These are phyloP conservation scores for Mirza zaza DNA, from an alignment of 2,113 vertebrate species.

Conservation along the genomic window DNA sequence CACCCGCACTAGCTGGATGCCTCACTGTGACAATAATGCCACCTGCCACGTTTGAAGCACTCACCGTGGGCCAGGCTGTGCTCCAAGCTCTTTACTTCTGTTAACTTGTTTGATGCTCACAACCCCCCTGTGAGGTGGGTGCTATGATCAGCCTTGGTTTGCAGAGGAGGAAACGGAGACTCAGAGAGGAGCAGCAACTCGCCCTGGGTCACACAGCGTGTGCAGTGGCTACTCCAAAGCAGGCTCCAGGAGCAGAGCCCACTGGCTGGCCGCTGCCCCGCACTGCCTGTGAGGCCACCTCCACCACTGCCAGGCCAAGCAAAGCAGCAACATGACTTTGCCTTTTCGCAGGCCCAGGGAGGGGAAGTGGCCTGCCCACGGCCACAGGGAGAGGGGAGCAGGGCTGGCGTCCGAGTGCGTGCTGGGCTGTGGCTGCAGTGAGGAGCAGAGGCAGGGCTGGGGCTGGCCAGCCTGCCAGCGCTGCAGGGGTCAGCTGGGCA, in stretches of 20 bases:
- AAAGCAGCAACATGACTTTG: not conserved
- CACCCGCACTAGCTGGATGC: not conserved
- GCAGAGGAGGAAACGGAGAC: not conserved
- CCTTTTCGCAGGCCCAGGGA: not conserved
- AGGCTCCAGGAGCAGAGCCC: not conserved
- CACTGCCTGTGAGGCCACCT: not conserved
- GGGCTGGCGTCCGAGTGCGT: not conserved
- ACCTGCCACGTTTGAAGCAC: not conserved
- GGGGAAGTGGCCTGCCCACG: fast-evolving
- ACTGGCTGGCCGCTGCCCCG: fast-evolving
- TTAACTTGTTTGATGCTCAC: not conserved
- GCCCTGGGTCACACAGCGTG: not conserved
- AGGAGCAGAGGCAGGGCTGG: fast-evolving
- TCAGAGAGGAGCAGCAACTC: not conserved
- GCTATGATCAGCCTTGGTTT: not conserved
- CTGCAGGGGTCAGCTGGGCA: not conserved
- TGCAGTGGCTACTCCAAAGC: not conserved
- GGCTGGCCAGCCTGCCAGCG: fast-evolving
- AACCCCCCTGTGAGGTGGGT: not conserved
- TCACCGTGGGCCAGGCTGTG: not conserved
- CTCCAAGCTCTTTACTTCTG: not conserved
- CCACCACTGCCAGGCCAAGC: fast-evolving
- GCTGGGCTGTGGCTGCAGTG: not conserved
- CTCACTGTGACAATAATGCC: not conserved
- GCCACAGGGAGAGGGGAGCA: not conserved